Percentiles rank a stretch among this genome's conserved stretches.
These are phyloP conservation scores for Bombus ignitus DNA, from an alignment of 1,140 invertebrate genomes.

Conservation along the genomic window DNA sequence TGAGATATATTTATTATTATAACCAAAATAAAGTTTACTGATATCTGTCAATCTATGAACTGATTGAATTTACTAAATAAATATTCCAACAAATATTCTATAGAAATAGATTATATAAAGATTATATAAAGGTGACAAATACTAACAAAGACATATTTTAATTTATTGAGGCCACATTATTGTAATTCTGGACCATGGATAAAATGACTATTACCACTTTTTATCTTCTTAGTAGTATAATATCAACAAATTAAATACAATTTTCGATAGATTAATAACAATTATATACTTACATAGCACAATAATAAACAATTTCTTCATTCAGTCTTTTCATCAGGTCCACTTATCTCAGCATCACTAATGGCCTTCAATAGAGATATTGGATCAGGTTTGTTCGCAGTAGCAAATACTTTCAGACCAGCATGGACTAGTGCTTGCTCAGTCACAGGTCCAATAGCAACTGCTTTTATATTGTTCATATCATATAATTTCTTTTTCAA, in stretches of 20 bases:
- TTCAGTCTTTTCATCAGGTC: slow-evolving; percentile 2
- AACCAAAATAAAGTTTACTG: slow-evolving; percentile 20
- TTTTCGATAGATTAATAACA: slow-evolving; percentile 26
- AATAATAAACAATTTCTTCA: slow-evolving; percentile 45
- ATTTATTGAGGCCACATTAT: not conserved
- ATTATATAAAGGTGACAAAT: slow-evolving; percentile 5
- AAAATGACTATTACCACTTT: not conserved
- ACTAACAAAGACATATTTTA: not conserved
- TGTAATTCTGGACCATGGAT: not conserved
- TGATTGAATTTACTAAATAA: not conserved
- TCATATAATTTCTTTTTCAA: slow-evolving; percentile 56
- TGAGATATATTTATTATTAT: slow-evolving; percentile 41
- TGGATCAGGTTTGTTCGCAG: slow-evolving; percentile 77
- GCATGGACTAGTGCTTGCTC: slow-evolving; percentile 69
- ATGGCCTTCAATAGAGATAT: slow-evolving; percentile 72
- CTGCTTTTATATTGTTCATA: slow-evolving; percentile 68
- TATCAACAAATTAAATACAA: slow-evolving; percentile 36
- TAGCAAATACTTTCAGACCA: slow-evolving; percentile 66
- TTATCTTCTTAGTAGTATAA: not conserved
- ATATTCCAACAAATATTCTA: not conserved
- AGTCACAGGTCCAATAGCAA: slow-evolving; percentile 80
- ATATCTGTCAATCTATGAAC: not conserved
- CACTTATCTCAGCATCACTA: slow-evolving; percentile 31
- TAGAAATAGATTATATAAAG: slow-evolving; percentile 9
- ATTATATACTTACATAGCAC: slow-evolving; percentile 25